Conservation (phyloP, 2,113 vertebrate genomes). For the Rallus limicola region DNA sequence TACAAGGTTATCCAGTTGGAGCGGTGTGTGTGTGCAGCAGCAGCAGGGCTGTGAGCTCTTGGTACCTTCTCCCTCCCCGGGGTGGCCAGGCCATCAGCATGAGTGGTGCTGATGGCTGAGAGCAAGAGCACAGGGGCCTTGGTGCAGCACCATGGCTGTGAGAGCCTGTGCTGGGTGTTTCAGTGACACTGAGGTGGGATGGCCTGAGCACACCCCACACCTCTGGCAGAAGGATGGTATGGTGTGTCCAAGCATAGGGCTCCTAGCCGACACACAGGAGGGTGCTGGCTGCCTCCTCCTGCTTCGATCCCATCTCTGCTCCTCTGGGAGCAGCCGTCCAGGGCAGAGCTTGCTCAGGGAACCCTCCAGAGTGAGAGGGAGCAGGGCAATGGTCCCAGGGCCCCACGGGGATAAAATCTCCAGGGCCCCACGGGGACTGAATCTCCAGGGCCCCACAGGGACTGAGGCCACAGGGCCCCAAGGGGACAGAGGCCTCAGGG, state of each 20-base stretch:
- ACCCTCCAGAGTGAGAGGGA: neutral
- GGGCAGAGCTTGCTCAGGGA: neutral
- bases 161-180: neutral
- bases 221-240: rapidly evolving
- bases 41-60: neutral
- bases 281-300: neutral
- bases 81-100: too few relatives aligned
- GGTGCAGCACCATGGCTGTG: neutral
- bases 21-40: neutral
- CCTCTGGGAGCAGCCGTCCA: neutral
- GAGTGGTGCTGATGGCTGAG: neutral
- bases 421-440: rapidly evolving
- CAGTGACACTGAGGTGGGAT: neutral
- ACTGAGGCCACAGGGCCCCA: neutral
- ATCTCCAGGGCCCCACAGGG: rapidly evolving
- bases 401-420: neutral
- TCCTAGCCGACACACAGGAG: neutral
- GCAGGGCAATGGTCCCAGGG: neutral
- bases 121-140: rapidly evolving
- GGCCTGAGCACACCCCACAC: neutral
- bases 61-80: neutral
- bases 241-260: neutral
- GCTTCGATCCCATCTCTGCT: neutral
- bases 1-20: neutral
- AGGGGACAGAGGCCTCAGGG: rapidly evolving